Base-by-base conservation (phyloP, 2,888 invertebrate genomes). In the Cetonia aurata region DNA sequence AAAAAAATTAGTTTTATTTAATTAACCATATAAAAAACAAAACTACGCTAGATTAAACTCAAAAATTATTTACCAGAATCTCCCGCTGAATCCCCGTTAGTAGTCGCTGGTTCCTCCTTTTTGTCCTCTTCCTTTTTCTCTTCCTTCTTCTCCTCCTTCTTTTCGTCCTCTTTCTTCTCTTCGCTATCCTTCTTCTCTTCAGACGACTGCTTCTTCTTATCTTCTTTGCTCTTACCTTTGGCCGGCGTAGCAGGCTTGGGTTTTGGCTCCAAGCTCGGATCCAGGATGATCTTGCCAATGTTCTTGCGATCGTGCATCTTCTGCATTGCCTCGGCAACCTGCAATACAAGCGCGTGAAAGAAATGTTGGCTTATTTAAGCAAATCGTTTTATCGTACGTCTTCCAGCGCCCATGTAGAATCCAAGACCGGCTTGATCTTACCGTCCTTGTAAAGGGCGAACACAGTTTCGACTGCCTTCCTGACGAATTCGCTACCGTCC, bases 301-400 rank as follows among this genome's bases (percentile, higher is more conserved):
- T 96, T 96, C 86, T 94, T 95, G 80, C 95, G 91, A 80, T 95
- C 95, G 85, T 95, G 95, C 91, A 96, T 93, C 85, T 94, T 95
- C 85, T 94, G 94, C 95, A 96, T 95, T 6, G 94, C 96, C 80
- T 96, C 95, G 31, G 91, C 90, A 13, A 95, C 92, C 93, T 93
- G 79, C 33, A 78, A 42, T 19, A 17, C 12, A 8, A 71, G 73
- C 9, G 25, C 66, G 25, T 67, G 50, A 52, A 50, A 65, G 42
- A 8, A 37, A 19, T 19, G n/a, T 31, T 65, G 42, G 44, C 13
- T 2, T 17, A 31, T 19, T 10, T 13, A 31, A 66, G 9, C 10
- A 17, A 3, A 6, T 6, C 10, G 17, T 10, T 44, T 44, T 13
- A 52, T 86, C 91, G 87, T 83, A 93, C 93, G 82, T 96, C 95